Conservation (phyloP, 2,113 vertebrate genomes). For the Odontesthes bonariensis region DNA sequence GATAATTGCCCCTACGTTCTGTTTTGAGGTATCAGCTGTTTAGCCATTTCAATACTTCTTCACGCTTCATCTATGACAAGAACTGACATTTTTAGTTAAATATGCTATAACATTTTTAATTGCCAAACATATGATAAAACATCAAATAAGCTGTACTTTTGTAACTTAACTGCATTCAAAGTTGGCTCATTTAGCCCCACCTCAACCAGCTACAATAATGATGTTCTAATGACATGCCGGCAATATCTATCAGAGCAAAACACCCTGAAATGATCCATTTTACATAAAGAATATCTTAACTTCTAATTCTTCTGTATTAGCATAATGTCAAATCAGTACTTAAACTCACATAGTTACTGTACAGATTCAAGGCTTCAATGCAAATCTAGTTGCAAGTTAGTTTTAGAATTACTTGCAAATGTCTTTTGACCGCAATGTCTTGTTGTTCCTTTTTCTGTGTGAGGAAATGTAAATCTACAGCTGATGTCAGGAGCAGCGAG, state of each 20-base stretch:
- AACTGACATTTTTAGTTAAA: too few species aligned
- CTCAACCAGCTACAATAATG: background rate
- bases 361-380: too few species aligned
- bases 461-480: slow-evolving; percentile 38
- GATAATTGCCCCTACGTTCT: too few species aligned
- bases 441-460: slow-evolving; percentile 16
- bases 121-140: background rate
- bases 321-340: background rate
- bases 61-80: too few species aligned
- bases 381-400: background rate
- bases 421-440: background rate
- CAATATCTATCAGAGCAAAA: background rate
- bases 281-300: background rate
- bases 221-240: background rate
- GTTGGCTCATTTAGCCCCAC: background rate
- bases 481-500: slow-evolving; percentile 43
- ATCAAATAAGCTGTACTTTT: background rate
- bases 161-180: background rate
- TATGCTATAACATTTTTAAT: too few species aligned
- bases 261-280: background rate
- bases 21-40: background rate
- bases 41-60: background rate
- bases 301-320: background rate
- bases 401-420: background rate
- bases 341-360: background rate